Percentiles rank a stretch among this genome's conserved stretches.
Evolutionary conservation across 2,113 vertebrate genomes (phyloP).

Genomic region (Saguinus midas): DNA sequence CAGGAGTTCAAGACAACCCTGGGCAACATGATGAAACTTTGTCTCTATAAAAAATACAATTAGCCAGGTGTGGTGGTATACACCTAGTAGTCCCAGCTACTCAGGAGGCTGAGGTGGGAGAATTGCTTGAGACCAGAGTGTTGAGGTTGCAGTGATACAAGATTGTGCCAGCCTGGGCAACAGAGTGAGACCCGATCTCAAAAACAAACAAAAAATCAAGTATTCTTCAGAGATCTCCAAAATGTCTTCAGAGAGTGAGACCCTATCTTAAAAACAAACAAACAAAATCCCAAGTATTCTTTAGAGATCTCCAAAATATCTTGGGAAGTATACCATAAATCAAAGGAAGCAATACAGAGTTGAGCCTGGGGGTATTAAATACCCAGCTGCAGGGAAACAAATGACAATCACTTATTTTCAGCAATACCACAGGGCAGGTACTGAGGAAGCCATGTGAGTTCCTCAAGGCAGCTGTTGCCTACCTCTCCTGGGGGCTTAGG

Average conservation of each 20-base stretch:
- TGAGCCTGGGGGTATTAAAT: neutral
- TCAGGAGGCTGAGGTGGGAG: too few species aligned
- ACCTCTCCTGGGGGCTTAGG: constrained; percentile 77
- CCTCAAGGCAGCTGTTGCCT: constrained; percentile 31
- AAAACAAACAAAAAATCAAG: neutral
- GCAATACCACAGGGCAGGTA: neutral
- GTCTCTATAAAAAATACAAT: too few species aligned
- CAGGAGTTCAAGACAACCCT: too few species aligned
- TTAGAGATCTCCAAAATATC: neutral
- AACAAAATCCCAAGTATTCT: neutral
- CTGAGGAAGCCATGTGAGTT: neutral
- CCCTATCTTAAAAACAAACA: too few species aligned
- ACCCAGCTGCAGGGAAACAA: neutral
- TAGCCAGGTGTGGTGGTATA: too few species aligned
- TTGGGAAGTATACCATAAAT: constrained; percentile 22
- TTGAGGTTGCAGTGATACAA: too few species aligned
- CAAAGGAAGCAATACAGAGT: neutral
- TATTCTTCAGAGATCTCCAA: neutral
- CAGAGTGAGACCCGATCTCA: too few species aligned
- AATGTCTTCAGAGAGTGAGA: neutral
- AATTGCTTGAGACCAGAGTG: too few species aligned
- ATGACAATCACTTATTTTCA: neutral
- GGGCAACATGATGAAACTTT: too few species aligned
- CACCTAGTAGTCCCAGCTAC: too few species aligned
- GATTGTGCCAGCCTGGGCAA: too few species aligned